Base-by-base conservation (phyloP, 2,888 invertebrate genomes). In the Dexiosoma caninum region DNA sequence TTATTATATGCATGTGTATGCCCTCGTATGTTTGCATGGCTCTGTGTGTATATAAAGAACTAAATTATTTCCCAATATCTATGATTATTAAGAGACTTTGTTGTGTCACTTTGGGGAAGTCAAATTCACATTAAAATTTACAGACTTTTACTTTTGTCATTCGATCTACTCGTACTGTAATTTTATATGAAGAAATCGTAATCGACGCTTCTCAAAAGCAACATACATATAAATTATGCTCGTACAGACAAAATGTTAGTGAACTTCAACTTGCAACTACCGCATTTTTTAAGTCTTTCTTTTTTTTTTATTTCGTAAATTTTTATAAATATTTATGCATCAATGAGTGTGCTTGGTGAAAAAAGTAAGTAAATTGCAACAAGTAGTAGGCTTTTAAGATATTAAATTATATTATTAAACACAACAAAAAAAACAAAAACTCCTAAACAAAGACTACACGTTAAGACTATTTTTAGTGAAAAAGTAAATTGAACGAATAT, bases 261-360 rank as follows among this genome's bases (percentile, higher is more conserved):
- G 81, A 81, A 81, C 81, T 72, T 72, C 62, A 80, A 71, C 51
- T 76, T 71, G 53, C 60, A 67, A 71, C 71, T 76, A 76, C 80
- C 80, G 76, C 71, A 76, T 76, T 59, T 75, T 67, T 42, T 46
- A 37, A 6, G 8, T 53, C 10, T 70, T 40, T 19, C 44, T 42
- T 59, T 51, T 27, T 5, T 19, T 42, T n/a, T 44, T 62, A n/a
- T 57, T 9, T 14, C 23, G 12, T 27, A 35, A 53, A 42, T 35
- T 72, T n/a, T 72, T 19, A 51, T 64, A 69, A 57, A 75, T 71
- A 70, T 64, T 51, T 60, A 69, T 66, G 75, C 70, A 40, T 57
- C 55, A 70, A 70, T 57, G 27, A 27, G 6, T 27, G 27, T 27
- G 60, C 35, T 37, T 70, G 10, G 37, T 40, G 6, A 46, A 49